A percentile compares a stretch with the other conserved stretches of the same genome.
These are phyloP conservation scores for Sebastolobus altivelis DNA, from an alignment of 2,797 vertebrate species.

Conservation along the genomic window DNA sequence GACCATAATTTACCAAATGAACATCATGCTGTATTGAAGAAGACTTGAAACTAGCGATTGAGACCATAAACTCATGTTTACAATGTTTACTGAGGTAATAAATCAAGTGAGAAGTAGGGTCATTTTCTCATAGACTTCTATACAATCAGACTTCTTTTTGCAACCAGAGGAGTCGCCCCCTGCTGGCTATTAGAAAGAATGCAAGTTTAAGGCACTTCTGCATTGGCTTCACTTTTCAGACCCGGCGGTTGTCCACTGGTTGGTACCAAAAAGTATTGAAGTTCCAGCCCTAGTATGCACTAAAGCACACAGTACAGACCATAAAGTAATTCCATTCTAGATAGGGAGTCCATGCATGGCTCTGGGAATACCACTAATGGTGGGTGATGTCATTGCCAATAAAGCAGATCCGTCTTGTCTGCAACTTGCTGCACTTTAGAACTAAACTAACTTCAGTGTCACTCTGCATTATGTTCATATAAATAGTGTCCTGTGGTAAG, in stretches of 20 bases:
- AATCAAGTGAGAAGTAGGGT: too few relatives aligned
- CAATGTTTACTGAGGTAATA: too few relatives aligned
- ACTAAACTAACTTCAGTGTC: conserved; percentile 54
- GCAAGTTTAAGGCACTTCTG: too few relatives aligned
- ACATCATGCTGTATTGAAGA: too few relatives aligned
- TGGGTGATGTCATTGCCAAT: conserved; percentile 64
- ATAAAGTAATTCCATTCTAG: conserved; percentile 63
- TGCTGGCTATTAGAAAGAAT: accelerated
- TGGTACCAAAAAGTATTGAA: background rate
- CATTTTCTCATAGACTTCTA: too few relatives aligned
- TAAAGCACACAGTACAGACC: conserved; percentile 47
- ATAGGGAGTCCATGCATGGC: conserved; percentile 45
- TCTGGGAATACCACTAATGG: conserved; percentile 69
- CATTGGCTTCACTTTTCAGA: too few relatives aligned
- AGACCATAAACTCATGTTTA: too few relatives aligned
- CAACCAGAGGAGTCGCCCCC: too few relatives aligned
- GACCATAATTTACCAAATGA: too few relatives aligned
- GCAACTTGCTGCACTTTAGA: conserved; percentile 51
- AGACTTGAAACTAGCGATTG: too few relatives aligned
- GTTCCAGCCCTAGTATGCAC: background rate
- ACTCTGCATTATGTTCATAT: conserved; percentile 42
- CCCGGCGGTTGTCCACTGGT: too few relatives aligned
- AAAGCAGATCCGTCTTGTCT: conserved; percentile 33
- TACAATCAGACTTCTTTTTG: too few relatives aligned
- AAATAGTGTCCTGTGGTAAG: conserved; percentile 52